phyloP scores from a whole-genome alignment of 2,113 vertebrate genomes.

The Euleptes europaea region DNA sequence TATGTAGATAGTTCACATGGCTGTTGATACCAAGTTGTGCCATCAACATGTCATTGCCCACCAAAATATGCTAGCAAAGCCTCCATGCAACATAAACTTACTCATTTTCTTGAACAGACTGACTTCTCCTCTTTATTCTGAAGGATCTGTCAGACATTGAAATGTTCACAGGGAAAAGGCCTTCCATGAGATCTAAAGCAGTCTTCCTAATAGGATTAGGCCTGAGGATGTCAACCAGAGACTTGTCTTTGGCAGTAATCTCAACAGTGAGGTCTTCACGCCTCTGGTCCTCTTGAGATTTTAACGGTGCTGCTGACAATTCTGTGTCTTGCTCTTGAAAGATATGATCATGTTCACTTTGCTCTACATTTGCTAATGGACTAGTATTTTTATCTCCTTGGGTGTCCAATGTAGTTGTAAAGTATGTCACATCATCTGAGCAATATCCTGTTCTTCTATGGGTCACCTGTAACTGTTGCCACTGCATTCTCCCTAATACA shows the following conservation, averaged over 20 bases:
- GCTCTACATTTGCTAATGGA: background rate
- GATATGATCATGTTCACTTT: rapidly evolving
- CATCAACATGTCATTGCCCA: background rate
- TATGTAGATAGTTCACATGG: background rate
- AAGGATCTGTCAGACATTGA: conserved; percentile 74
- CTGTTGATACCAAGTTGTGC: background rate
- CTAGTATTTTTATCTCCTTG: background rate
- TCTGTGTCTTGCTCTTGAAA: background rate
- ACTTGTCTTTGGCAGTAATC: conserved; percentile 80
- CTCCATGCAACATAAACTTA: conserved; percentile 21
- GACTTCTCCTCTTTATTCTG: conserved; percentile 2
- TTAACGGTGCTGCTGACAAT: conserved; percentile 19
- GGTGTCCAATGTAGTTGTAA: rapidly evolving
- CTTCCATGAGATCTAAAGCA: conserved; percentile 88
- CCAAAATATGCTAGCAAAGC: background rate
- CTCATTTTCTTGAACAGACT: background rate
- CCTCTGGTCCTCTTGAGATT: conserved; percentile 49
- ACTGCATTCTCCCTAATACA: rapidly evolving
- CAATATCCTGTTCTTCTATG: background rate
- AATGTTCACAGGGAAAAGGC: conserved; percentile 84
- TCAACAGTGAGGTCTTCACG: conserved; percentile 81
- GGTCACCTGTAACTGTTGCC: conserved; percentile 10
- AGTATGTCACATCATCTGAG: rapidly evolving
- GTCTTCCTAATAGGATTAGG: conserved; percentile 82
- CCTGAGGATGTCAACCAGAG: conserved; percentile 78